A percentile compares a stretch with the other conserved stretches of the same genome.
phyloP scores from a whole-genome alignment of 2,888 invertebrate species.

The Esperia sulphurella region DNA sequence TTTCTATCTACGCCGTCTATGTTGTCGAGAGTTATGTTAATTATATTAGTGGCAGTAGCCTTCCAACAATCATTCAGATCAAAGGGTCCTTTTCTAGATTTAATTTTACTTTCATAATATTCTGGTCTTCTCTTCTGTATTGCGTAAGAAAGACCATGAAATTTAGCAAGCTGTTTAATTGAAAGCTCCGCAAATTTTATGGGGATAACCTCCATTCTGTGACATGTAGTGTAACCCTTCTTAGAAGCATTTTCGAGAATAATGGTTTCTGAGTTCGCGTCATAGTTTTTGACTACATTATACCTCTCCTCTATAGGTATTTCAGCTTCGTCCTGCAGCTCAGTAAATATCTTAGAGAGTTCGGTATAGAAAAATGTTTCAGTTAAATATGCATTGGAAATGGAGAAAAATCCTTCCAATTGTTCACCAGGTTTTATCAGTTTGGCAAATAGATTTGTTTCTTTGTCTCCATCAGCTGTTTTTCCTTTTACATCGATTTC shows the following conservation, averaged over 20 bases:
- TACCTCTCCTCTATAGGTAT: conserved; percentile 36
- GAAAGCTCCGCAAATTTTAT: conserved; percentile 28
- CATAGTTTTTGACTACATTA: conserved; percentile 32
- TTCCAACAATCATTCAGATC: conserved; percentile 29
- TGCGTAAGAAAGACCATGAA: conserved; percentile 36
- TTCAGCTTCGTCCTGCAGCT: conserved; percentile 34
- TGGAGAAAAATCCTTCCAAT: conserved; percentile 28
- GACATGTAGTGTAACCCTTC: conserved; percentile 31
- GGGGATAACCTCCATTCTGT: conserved; percentile 27
- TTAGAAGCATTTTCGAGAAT: conserved; percentile 43
- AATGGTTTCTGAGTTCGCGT: conserved; percentile 32
- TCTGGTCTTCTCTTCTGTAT: conserved; percentile 25
- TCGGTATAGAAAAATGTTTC: conserved; percentile 46
- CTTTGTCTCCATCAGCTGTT: conserved; percentile 19
- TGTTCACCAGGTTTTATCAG: conserved; percentile 28
- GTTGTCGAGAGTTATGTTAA: conserved; percentile 16
- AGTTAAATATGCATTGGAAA: conserved; percentile 31
- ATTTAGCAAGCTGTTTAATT: conserved; percentile 34
- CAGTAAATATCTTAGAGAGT: conserved; percentile 29
- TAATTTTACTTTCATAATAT: conserved; percentile 23
- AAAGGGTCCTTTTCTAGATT: conserved; percentile 12
- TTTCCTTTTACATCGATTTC: conserved; percentile 36
- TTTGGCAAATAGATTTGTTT: conserved; percentile 46
- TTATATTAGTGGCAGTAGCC: conserved; percentile 21
- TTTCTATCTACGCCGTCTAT: conserved; percentile 22